A percentile compares a stretch with the other conserved stretches of the same genome.
phyloP scores from a whole-genome alignment of 2,113 vertebrate genomes.

The Oxyura jamaicensis region DNA sequence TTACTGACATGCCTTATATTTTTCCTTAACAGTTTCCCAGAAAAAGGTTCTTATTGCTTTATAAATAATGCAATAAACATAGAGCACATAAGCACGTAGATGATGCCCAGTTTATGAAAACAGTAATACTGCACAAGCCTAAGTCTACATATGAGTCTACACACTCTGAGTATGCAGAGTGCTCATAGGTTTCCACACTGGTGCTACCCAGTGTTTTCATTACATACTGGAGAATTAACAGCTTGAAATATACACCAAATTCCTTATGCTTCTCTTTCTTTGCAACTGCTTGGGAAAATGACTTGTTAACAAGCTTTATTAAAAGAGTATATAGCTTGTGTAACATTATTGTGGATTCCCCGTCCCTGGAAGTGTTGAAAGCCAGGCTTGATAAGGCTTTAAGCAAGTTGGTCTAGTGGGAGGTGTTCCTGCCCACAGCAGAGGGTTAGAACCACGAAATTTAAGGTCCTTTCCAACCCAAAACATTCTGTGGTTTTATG shows the following conservation, averaged over 20 bases:
- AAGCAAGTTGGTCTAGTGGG: too few species aligned
- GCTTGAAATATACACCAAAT: background rate
- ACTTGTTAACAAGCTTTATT: background rate
- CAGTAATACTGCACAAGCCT: background rate
- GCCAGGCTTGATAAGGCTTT: too few species aligned
- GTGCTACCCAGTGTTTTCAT: background rate
- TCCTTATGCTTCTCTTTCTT: background rate
- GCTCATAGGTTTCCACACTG: background rate
- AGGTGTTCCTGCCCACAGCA: too few species aligned
- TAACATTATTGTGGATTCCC: background rate
- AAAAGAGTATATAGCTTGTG: background rate
- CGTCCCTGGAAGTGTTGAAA: too few species aligned
- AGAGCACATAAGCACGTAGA: background rate
- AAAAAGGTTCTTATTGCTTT: background rate
- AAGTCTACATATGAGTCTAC: rapidly evolving
- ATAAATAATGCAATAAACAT: background rate
- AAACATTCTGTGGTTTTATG: too few species aligned
- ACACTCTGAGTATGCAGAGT: background rate
- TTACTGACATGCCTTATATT: background rate
- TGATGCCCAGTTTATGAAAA: background rate
- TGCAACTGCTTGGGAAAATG: background rate
- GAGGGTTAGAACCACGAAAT: too few species aligned
- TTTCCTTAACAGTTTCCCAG: background rate
- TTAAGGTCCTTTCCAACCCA: too few species aligned
- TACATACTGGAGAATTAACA: background rate